Evolutionary conservation across 2,113 vertebrate genomes (phyloP).

Genomic region (Prietella phreatophila): DNA sequence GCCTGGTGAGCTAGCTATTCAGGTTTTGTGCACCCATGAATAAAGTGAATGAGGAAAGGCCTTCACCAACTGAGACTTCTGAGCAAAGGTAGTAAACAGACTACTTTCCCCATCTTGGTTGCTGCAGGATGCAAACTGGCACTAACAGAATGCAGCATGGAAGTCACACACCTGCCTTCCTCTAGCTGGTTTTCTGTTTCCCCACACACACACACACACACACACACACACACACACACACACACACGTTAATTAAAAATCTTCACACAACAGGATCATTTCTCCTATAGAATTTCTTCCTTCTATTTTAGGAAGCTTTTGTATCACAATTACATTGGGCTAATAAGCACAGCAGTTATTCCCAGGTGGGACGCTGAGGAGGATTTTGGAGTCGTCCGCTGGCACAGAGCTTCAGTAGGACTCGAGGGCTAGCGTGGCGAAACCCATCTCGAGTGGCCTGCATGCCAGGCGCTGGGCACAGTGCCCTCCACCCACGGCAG

Average conservation of each 20-base stretch:
- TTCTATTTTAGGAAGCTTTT: constrained; percentile 36
- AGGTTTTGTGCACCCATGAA: neutral
- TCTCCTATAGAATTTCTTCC: constrained; percentile 22
- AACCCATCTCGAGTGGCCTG: constrained; percentile 45
- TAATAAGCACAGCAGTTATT: constrained; percentile 14
- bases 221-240: constrained; percentile 23
- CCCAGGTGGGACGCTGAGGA: constrained; percentile 23
- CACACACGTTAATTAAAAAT: neutral
- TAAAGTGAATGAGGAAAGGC: neutral
- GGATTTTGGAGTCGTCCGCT: constrained; percentile 22
- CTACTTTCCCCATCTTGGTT: too few species aligned
- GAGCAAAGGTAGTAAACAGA: neutral
- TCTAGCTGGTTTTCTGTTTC: neutral
- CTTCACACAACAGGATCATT: neutral
- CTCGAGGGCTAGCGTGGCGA: constrained; percentile 32
- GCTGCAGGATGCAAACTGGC: neutral
- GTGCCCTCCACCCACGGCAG: constrained; percentile 33
- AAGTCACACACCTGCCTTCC: neutral
- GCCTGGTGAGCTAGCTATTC: neutral
- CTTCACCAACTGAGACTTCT: neutral
- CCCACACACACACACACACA: constrained; percentile 24
- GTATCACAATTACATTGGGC: constrained; percentile 27
- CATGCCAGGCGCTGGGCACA: constrained; percentile 41
- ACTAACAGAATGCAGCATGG: constrained; percentile 7
- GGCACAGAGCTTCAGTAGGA: constrained; percentile 17